Evolutionary conservation across 2,113 vertebrate species (phyloP).

Genomic region (Montifringilla adamsi): DNA sequence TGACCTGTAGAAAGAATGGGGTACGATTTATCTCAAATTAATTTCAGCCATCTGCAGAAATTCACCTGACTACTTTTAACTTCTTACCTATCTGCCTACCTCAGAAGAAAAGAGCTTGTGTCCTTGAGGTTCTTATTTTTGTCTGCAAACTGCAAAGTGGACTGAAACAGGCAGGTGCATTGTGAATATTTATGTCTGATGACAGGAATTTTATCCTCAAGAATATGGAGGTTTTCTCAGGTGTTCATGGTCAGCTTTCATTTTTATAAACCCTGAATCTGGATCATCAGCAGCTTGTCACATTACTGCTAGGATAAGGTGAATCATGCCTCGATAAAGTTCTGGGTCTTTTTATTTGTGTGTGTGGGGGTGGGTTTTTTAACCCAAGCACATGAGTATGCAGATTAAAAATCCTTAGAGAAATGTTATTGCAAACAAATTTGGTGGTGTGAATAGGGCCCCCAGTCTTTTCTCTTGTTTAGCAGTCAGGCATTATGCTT

Average conservation of each 20-base stretch:
- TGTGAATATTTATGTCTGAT: background rate
- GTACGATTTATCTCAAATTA: background rate
- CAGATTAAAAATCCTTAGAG: background rate
- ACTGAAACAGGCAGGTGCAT: background rate
- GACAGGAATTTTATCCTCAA: background rate
- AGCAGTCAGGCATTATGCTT: background rate
- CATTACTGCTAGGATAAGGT: background rate
- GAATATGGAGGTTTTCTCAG: background rate
- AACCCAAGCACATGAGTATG: background rate
- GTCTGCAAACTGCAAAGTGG: background rate
- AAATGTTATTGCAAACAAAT: background rate
- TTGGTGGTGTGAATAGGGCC: background rate
- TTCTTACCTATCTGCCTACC: background rate
- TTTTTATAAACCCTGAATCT: background rate
- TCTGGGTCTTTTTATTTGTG: background rate
- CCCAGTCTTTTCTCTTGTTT: background rate
- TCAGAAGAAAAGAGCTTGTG: background rate
- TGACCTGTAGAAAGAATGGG: accelerated
- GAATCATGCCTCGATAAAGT: background rate
- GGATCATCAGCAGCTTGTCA: background rate
- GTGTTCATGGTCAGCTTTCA: background rate
- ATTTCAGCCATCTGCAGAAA: background rate
- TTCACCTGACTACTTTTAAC: background rate
- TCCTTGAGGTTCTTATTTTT: background rate
- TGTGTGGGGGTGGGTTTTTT: accelerated